phyloP scores from a whole-genome alignment of 2,888 invertebrate genomes.

The Eristalis pertinax region DNA sequence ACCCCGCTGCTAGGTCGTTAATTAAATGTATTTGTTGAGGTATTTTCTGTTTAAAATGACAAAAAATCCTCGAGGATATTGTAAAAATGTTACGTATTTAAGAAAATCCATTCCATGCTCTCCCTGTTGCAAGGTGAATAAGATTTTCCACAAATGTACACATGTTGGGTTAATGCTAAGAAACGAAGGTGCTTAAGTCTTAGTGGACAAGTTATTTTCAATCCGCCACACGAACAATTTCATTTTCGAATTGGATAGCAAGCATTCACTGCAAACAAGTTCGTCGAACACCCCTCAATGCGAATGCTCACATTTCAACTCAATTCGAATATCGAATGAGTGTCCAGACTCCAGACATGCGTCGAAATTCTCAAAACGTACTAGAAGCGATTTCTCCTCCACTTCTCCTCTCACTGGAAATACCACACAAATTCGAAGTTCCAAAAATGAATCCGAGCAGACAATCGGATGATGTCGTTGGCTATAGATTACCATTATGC shows the following conservation, averaged over 20 bases:
- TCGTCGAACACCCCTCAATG: background rate
- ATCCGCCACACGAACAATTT: too few species aligned
- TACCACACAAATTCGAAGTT: slow-evolving; percentile 21
- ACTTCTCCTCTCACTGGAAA: background rate
- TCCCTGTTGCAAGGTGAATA: too few species aligned
- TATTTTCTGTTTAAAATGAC: too few species aligned
- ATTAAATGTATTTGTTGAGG: too few species aligned
- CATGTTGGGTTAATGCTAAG: too few species aligned
- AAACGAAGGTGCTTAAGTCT: too few species aligned
- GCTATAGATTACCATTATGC: slow-evolving; percentile 32
- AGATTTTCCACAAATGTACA: too few species aligned
- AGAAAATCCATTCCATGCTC: too few species aligned
- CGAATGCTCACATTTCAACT: slow-evolving; percentile 1
- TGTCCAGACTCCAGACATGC: slow-evolving; percentile 30
- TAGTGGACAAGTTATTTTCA: too few species aligned
- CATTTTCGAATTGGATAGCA: background rate
- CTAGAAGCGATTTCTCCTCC: slow-evolving; percentile 14
- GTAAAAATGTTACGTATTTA: too few species aligned
- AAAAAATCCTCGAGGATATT: too few species aligned
- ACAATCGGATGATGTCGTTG: background rate
- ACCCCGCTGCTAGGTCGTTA: too few species aligned
- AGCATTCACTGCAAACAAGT: background rate
- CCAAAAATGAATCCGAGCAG: slow-evolving; percentile 46
- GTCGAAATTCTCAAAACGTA: slow-evolving; percentile 15
- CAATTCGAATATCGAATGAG: slow-evolving; percentile 32